Evolutionary conservation across 2,113 vertebrate species (phyloP), one percentile per base, ranked within the genome.

Genomic region (Colinus virginianus): DNA sequence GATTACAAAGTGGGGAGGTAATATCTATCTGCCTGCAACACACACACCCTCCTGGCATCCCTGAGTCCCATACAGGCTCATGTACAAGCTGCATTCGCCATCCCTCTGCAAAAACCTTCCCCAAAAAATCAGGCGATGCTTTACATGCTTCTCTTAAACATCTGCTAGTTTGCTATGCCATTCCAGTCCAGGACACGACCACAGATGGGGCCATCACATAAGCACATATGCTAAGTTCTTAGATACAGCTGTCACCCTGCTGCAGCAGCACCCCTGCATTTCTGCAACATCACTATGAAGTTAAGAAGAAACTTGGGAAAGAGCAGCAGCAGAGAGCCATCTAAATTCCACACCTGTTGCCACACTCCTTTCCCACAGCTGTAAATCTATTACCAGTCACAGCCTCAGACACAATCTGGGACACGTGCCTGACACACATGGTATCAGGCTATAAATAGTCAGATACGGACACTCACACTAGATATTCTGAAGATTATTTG

Each of bases 321-420:
- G 30, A 51, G 78, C 81, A 34, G 45, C 68, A 94, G 75, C 17
- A 3, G 11, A 56, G 28, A 91, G 69, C 38, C 78, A 78, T 90
- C 83, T 80, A 38, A 77, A 93, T 93, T 91, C 92, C 2, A 1
- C 6, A 34, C 67, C 71, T 2, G 5, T 90, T 36, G 0, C 70
- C 90, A 70, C 40, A 0, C n/a, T 68, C 59, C 85, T 42, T 88
- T 71, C 77, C 66, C 69, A 63, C 62, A 86, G 72, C 20, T 91
- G 88, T 93, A 96, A 94, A 94, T 93, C 66, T 67, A 56, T 94
- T 86, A 88, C 51, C 95, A 86, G 68, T 91, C 7, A 71, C 22
- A n/a, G 26, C 23, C 61, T 48, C 79, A 91, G 83, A 71, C 92
- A 88, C 93, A 64, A 67, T 59, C 74, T 26, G 53, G 80, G 92